phyloP scores from a whole-genome alignment of 2,888 invertebrate species.

The Andrena praecox region DNA sequence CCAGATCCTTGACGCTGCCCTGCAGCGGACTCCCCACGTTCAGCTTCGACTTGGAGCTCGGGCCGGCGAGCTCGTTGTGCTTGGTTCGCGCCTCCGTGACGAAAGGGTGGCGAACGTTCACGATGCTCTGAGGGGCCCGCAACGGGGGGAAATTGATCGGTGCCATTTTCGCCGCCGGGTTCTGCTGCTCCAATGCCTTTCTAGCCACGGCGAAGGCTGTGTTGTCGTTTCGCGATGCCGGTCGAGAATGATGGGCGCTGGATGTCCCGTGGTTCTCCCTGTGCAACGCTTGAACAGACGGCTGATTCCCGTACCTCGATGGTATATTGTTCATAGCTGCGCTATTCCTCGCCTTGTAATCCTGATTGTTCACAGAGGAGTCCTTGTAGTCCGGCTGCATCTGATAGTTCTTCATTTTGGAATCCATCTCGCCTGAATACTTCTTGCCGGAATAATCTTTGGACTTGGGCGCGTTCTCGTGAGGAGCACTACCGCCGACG shows the following conservation, averaged over 20 bases:
- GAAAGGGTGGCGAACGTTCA: slow-evolving; percentile 78
- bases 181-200: slow-evolving; percentile 73
- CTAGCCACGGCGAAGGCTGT: slow-evolving; percentile 63
- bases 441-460: slow-evolving; percentile 73
- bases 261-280: slow-evolving; percentile 62
- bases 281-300: slow-evolving; percentile 55
- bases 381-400: slow-evolving; percentile 68
- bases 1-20: slow-evolving; percentile 71
- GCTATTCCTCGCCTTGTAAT: slow-evolving; percentile 67
- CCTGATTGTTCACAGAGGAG: slow-evolving; percentile 59
- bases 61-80: slow-evolving; percentile 62
- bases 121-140: slow-evolving; percentile 78
- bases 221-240: slow-evolving; percentile 65
- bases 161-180: slow-evolving; percentile 69
- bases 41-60: slow-evolving; percentile 67
- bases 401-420: slow-evolving; percentile 71
- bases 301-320: slow-evolving; percentile 65
- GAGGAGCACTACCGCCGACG: slow-evolving; percentile 39
- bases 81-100: slow-evolving; percentile 77
- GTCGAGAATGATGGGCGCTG: slow-evolving; percentile 56
- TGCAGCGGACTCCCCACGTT: slow-evolving; percentile 62
- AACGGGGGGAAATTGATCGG: slow-evolving; percentile 78
- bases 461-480: slow-evolving; percentile 64
- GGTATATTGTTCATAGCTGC: slow-evolving; percentile 57
- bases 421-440: slow-evolving; percentile 66